phyloP scores from a whole-genome alignment of 1,140 invertebrate species.

The Lucilia cuprina region DNA sequence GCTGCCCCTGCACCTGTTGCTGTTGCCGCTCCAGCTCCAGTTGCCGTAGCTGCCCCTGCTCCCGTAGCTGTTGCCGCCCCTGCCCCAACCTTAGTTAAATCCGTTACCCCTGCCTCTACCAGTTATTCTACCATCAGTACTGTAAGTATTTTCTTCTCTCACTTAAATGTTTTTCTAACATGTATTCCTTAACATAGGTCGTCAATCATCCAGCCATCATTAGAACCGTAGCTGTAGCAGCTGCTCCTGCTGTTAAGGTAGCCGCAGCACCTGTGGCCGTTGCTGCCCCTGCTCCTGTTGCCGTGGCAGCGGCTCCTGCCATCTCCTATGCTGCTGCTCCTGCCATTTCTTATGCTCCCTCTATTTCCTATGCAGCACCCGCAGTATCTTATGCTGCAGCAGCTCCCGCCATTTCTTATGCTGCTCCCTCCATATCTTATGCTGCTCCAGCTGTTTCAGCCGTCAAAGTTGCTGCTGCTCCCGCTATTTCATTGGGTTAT shows the following conservation, averaged over 20 bases:
- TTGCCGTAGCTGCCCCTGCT: slow-evolving; percentile 16
- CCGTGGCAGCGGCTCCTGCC: slow-evolving; percentile 42
- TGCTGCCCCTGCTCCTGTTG: slow-evolving; percentile 44
- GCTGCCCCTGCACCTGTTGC: neutral
- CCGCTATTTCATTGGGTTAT: neutral
- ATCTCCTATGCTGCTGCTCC: slow-evolving; percentile 44
- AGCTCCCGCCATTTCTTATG: slow-evolving; percentile 29
- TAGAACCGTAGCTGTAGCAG: neutral
- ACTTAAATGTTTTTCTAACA: neutral
- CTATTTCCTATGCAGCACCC: slow-evolving; percentile 5
- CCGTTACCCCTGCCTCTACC: slow-evolving; percentile 40
- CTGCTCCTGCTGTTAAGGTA: slow-evolving; percentile 37
- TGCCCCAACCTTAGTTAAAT: neutral
- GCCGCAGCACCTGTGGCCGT: slow-evolving; percentile 46
- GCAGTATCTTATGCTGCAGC: slow-evolving; percentile 12
- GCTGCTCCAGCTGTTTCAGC: neutral
- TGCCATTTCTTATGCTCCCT: slow-evolving; percentile 35
- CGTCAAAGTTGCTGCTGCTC: slow-evolving; percentile 26
- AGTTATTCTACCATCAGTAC: slow-evolving; percentile 55
- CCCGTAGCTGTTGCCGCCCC: slow-evolving; percentile 10
- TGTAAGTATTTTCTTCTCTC: slow-evolving; percentile 40
- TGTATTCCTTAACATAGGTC: neutral
- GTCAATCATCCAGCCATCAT: slow-evolving; percentile 1
- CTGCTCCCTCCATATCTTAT: slow-evolving; percentile 17
- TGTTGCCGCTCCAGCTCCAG: neutral